phyloP scores from a whole-genome alignment of 1,140 invertebrate genomes.

The Megalopta genalis region DNA sequence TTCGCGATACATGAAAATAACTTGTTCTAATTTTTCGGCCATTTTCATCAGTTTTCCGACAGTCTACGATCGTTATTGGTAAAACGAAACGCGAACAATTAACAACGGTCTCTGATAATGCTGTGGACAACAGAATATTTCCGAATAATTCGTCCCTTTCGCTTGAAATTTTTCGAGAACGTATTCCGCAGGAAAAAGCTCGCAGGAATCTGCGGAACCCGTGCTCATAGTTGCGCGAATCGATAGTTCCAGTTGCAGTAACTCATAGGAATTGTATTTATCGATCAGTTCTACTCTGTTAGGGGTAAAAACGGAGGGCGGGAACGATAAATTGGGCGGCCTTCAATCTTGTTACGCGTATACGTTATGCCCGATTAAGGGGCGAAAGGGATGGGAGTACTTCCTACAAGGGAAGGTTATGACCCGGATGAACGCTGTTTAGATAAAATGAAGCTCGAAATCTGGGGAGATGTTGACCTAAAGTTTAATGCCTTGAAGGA shows the following conservation, averaged over 20 bases:
- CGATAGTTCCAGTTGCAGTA: background rate
- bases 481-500: background rate
- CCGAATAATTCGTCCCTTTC: background rate
- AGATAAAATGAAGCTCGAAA: background rate
- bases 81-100: background rate
- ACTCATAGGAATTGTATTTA: slow-evolving; percentile 3
- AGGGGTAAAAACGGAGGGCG: background rate
- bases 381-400: background rate
- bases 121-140: background rate
- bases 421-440: background rate
- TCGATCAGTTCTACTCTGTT: slow-evolving; percentile 1
- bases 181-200: background rate
- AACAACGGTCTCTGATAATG: no score
- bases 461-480: background rate
- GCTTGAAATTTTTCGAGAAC: no score
- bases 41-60: no score
- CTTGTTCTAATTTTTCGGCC: no score
- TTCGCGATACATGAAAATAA: no score
- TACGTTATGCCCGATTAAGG: slow-evolving; percentile 1
- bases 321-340: background rate
- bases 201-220: background rate
- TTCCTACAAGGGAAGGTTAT: background rate
- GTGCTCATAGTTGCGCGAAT: background rate
- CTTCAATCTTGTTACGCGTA: background rate
- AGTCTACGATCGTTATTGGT: no score